phyloP scores from a whole-genome alignment of 2,797 vertebrate species.

The Rousettus madagascariensis region DNA sequence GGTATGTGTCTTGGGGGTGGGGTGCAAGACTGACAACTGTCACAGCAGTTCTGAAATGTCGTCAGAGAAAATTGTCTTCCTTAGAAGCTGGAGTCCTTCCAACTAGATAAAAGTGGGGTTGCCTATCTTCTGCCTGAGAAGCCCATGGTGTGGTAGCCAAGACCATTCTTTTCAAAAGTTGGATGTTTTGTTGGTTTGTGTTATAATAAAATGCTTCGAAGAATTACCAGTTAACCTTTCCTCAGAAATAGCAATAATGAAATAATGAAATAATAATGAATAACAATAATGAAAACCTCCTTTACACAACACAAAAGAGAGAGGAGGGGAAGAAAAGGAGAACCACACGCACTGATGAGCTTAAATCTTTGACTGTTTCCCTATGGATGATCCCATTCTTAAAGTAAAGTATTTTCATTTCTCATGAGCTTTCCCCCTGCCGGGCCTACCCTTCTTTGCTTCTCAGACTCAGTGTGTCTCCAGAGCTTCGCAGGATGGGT shows the following conservation, averaged over 20 bases:
- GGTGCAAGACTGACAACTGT: background rate
- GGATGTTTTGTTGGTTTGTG: background rate
- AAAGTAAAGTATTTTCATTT: background rate
- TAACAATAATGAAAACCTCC: background rate
- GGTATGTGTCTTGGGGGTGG: background rate
- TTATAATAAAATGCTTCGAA: background rate
- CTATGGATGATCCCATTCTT: background rate
- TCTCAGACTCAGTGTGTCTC: background rate
- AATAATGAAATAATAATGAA: background rate
- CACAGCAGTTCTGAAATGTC: background rate
- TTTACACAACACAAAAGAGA: background rate
- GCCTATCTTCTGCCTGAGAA: background rate
- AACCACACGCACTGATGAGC: background rate
- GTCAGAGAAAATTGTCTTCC: background rate
- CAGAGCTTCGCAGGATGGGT: background rate
- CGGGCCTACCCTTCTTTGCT: background rate
- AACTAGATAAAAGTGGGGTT: background rate
- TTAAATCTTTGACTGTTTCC: background rate
- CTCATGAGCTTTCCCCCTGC: background rate
- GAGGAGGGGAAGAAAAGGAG: background rate
- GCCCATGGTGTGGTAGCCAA: background rate
- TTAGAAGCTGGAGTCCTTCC: background rate
- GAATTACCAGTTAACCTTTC: background rate
- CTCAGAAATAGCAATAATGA: constrained; percentile 3
- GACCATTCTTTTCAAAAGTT: background rate